Evolutionary conservation across 2,888 invertebrate genomes (phyloP), one percentile per base, ranked within the genome.

Genomic region (Hipparchia semele): DNA sequence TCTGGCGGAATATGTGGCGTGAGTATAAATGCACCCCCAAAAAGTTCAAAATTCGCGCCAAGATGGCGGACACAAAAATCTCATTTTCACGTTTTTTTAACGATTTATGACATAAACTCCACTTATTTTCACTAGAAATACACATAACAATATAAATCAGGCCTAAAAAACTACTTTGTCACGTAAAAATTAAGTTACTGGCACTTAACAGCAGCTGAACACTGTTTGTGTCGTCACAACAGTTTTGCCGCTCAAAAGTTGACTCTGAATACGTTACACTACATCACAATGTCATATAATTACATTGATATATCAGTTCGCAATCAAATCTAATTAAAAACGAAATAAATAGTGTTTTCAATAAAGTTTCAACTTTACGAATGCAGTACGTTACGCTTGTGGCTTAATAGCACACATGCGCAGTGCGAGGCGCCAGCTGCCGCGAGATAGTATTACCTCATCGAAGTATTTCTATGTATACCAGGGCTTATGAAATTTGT

Each of bases 1-100:
- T 82, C 94, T 94, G 84, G 94, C 92, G 80, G 94, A 95, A 86
- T 94, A 94, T 87, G 95, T 95, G 87, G 95, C 95, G 95, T 95
- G 86, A 95, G 95, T 95, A 94, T 79, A 51, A 51, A 13, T 56
- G 9, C 33, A 45, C 65, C 6, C 4, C 10, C 6, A 45, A 13
- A 12, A 53, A n/a, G 6, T 53, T 59, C 12, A 5, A 65, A 71
- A 23, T 45, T 67, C 12, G 53, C 51, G 45, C 51, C 49, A 60
- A 53, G 3, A 39, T 60, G 33, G 46, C 49, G 46, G 13, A 33
- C 39, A 33, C 53, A 12, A 2, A 23, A 33, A 65, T 7, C 49
- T 23, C 10, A 33, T 53, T 53, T 33, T 33, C 5, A 33, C 4
- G 45, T 7, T 46, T 56, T 67, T 56, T 45, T 67, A n/a, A 2